phyloP scores from a whole-genome alignment of 2,113 vertebrate genomes.

The Orcinus orca region DNA sequence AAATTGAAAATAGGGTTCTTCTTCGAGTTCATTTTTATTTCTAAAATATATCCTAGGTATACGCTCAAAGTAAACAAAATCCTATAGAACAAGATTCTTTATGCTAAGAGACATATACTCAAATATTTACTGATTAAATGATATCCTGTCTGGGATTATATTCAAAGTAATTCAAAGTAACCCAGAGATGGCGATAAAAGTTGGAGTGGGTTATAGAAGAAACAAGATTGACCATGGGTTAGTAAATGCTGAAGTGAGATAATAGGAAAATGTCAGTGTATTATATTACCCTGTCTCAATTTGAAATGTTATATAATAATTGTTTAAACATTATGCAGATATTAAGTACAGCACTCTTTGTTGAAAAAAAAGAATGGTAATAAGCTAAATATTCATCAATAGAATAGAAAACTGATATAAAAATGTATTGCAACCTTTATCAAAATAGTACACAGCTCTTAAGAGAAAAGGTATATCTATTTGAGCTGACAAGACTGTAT shows the following conservation, averaged over 20 bases:
- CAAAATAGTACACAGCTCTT: not conserved
- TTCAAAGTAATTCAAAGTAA: not conserved
- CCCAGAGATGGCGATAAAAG: not conserved
- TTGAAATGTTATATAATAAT: not conserved
- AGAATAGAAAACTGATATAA: not conserved
- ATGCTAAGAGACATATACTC: not conserved
- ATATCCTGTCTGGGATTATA: not conserved
- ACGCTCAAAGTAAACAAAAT: not conserved
- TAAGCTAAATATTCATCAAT: not conserved
- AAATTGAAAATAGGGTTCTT: not conserved
- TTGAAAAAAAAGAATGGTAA: not conserved
- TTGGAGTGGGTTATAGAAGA: not conserved
- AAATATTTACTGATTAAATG: not conserved
- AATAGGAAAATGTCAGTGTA: not conserved
- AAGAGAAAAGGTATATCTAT: not conserved
- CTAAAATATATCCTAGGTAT: not conserved
- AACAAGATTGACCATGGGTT: not conserved
- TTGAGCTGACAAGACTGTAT: not conserved
- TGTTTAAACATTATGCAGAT: not conserved
- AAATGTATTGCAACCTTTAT: not conserved
- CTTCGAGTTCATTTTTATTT: not conserved
- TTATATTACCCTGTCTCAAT: not conserved
- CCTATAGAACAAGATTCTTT: not conserved
- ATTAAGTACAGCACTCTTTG: not conserved
- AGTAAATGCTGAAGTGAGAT: not conserved